Conservation (phyloP, 2,113 vertebrate species). For the Hiodon tergisus region DNA sequence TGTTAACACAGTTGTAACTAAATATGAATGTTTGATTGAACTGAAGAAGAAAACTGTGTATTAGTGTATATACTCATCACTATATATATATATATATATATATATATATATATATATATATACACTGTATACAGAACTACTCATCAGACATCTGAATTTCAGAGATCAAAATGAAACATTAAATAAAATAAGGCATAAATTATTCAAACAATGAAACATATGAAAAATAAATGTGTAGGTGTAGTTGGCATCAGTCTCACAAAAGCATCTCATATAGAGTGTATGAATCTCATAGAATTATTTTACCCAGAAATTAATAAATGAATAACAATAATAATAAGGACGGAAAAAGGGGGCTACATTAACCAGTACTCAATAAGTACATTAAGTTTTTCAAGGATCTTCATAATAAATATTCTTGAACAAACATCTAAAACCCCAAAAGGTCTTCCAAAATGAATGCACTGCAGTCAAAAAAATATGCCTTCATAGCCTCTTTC, state of each 20-base stretch:
- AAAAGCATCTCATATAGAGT: too few relatives aligned
- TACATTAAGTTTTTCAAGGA: background rate
- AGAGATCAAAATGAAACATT: background rate
- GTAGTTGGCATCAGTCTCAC: background rate
- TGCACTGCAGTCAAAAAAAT: background rate
- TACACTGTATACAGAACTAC: too few relatives aligned
- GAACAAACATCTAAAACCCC: background rate
- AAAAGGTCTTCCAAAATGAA: background rate
- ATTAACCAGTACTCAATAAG: too few relatives aligned
- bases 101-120: too few relatives aligned
- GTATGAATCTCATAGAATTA: too few relatives aligned
- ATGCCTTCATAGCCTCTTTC: background rate
- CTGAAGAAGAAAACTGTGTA: background rate
- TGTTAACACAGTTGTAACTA: background rate
- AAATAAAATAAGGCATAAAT: conserved; percentile 8
- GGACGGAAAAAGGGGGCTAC: too few relatives aligned
- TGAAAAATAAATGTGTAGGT: background rate
- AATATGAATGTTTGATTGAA: background rate
- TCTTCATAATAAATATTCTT: background rate
- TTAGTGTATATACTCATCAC: too few relatives aligned
- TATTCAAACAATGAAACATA: background rate
- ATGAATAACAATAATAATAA: too few relatives aligned
- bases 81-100: too few relatives aligned
- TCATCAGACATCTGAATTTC: too few relatives aligned
- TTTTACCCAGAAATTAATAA: too few relatives aligned